Evolutionary conservation across 2,888 invertebrate genomes (phyloP), one percentile per base, ranked within the genome.

Genomic region (Hydriomena furcata): DNA sequence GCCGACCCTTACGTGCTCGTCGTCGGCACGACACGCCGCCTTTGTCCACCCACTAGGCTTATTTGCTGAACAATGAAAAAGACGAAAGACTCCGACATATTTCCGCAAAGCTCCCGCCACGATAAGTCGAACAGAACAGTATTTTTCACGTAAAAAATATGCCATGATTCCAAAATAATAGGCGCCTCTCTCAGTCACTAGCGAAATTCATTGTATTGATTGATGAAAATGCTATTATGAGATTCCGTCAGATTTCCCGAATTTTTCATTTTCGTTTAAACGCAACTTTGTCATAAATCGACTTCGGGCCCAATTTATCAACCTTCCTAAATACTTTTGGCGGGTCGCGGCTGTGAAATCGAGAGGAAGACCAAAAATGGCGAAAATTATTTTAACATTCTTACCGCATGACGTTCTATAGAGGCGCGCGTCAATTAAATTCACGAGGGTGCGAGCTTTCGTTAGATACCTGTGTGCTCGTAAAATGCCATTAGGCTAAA

Each of bases 41-140:
- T 88, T 89, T 89, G 89, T 89, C 86, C 84, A 80, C 76, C 85
- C 87, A 87, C 89, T 87, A 88, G 84, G 83, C 87, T 89, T 87
- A 88, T 88, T 89, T 88, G 88, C 88, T 89, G 89, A 89, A 87
- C 89, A 88, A 88, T 85, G 86, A 79, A 85, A 86, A 88, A 86
- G 78, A 82, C 82, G 80, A 84, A 85, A 84, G 78, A 74, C 71
- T 76, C 73, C 72, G 59, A 75, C 78, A 71, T 76, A 82, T 82
- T 84, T 81, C 76, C 72, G 71, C 69, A 73, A 76, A 75, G 69
- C 63, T 66, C 63, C 62, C 59, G 59, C 65, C 61, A 73, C 64
- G 65, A 63, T 60, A 65, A 65, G 63, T 52, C 31, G 36, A 67
- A 70, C 71, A 10, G 44, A 66, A 68, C 71, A 69, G 68, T 74